Conservation (phyloP, 2,797 vertebrate species). For the Siniperca undulata region DNA sequence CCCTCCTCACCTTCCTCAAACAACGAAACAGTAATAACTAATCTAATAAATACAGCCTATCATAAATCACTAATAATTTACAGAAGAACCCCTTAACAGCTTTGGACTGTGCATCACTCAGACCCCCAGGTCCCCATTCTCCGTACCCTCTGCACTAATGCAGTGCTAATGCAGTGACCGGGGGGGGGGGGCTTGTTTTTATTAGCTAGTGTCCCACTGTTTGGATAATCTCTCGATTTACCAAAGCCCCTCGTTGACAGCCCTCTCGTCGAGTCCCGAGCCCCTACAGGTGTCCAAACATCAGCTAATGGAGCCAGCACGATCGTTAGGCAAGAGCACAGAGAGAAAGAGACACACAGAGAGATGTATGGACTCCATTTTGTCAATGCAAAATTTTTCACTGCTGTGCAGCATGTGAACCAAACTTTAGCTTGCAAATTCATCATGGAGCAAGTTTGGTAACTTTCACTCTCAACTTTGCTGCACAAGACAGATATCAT, state of each 20-base stretch:
- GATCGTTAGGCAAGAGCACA: constrained; percentile 47
- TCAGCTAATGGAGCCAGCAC: constrained; percentile 82
- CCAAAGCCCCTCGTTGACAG: constrained; percentile 84
- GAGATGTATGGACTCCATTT: constrained; percentile 57
- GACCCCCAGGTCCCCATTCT: constrained; percentile 64
- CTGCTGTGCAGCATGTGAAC: constrained; percentile 40
- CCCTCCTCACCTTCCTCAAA: constrained; percentile 30
- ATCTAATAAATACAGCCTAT: constrained; percentile 68
- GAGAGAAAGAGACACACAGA: constrained; percentile 34
- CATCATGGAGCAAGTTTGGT: constrained; percentile 29
- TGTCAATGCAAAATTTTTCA: constrained; percentile 51
- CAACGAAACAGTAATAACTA: constrained; percentile 63
- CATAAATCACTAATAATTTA: constrained; percentile 85
- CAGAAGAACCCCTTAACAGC: constrained; percentile 83
- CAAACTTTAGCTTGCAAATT: constrained; percentile 51
- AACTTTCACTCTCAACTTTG: constrained; percentile 4
- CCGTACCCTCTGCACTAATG: constrained; percentile 77
- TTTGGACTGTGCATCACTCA: constrained; percentile 76
- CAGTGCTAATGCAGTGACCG: constrained; percentile 84
- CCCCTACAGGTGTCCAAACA: constrained; percentile 88
- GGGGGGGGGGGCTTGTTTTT: constrained; percentile 83
- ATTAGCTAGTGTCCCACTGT: constrained; percentile 86
- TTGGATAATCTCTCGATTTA: constrained; percentile 88
- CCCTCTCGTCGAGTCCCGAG: constrained; percentile 72
- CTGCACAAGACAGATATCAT: constrained; percentile 18